phyloP scores from a whole-genome alignment of 2,113 vertebrate species.

The Cyanoliseus patagonus region DNA sequence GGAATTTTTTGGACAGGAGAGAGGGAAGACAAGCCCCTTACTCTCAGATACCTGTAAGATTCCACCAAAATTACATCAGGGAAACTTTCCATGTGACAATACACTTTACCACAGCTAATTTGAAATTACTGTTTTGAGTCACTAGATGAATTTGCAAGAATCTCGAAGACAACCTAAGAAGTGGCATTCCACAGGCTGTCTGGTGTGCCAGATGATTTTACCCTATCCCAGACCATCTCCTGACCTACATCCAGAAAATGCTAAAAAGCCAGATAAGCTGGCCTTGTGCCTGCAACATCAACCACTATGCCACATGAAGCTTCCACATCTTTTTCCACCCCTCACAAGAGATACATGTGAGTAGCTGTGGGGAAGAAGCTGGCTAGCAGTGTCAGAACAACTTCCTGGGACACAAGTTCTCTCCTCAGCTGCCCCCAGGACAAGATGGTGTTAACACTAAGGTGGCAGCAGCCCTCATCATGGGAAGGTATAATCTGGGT shows the following conservation, averaged over 20 bases:
- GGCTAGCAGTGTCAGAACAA: neutral
- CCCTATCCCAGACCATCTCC: neutral
- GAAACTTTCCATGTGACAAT: neutral
- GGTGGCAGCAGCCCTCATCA: neutral
- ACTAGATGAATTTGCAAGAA: neutral
- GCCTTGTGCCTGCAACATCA: neutral
- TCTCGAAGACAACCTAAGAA: neutral
- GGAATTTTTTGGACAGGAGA: neutral
- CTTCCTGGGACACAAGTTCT: neutral
- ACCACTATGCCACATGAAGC: neutral
- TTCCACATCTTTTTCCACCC: neutral
- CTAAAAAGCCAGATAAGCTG: neutral
- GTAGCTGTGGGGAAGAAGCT: neutral
- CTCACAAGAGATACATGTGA: fast-evolving
- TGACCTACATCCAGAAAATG: neutral
- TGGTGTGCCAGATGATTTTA: neutral
- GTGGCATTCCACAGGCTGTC: neutral
- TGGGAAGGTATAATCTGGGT: neutral
- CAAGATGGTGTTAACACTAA: neutral
- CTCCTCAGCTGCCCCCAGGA: neutral
- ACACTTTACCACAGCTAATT: neutral
- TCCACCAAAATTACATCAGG: neutral
- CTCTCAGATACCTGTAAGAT: neutral
- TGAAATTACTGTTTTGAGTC: neutral
- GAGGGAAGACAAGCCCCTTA: neutral